Evolutionary conservation across 2,888 invertebrate species (phyloP), one percentile per base, ranked within the genome.

Genomic region (Agonopterix heracliana): DNA sequence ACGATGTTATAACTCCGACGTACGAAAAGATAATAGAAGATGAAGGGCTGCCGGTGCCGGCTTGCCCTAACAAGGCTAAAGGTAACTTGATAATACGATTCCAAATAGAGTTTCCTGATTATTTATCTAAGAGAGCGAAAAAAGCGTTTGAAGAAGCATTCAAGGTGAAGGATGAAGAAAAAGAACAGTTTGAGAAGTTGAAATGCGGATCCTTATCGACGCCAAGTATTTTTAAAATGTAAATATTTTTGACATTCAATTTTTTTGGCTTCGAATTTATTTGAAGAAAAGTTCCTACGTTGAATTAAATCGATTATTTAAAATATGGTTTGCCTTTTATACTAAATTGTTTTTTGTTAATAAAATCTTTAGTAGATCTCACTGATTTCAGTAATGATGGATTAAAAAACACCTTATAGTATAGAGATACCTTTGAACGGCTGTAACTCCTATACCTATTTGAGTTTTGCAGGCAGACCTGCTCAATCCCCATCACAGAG

Each of bases 61-160:
- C 91, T 49, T 88, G 91, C 61, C 88, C 88, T 0, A 81, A 89
- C 43, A 90, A 90, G 46, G 89, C 90, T 40, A 92, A 90, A 59
- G 95, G 96, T 9, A 90, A 94, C 66, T 77, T 96, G 41, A 90
- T 93, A 43, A 89, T 96, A 56, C 87, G 89, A 49, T 96, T 96
- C 68, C 80, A 90, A 47, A 87, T 81, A 5, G 60, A 59, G 1
- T 89, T 84, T 57, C 81, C 87, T 10, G 79, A 76, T 9, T 79
- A 80, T 55, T 70, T 90, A 42, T 86, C 90, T 2, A 83, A 81
- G 45, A 76, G 75, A 40, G 70, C 82, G 17, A 89, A 80, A 47
- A 75, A 74, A 9, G 64, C 79, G 12, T 89, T 91, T 57, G 78
- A 77, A 42, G 71, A 74, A 0, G 81, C 88, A 9, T 87, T 90